Percentiles rank a stretch among this genome's conserved stretches.
Evolutionary conservation across 2,113 vertebrate species (phyloP).

Genomic region (Cynopterus brachyotis): DNA sequence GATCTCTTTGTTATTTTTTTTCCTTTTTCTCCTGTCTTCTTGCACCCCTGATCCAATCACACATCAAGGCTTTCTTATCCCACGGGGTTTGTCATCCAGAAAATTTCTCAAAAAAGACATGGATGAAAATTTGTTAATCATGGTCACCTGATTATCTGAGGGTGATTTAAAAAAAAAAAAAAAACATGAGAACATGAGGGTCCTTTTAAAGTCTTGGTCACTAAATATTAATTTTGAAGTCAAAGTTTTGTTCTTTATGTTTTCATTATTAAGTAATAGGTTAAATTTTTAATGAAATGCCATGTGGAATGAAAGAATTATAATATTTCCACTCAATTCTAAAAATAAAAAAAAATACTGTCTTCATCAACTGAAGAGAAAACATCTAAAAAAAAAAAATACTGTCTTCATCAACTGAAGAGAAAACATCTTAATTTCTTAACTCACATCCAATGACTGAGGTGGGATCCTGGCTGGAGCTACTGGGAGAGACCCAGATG

Average conservation of each 20-base stretch:
- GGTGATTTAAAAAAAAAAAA: not conserved
- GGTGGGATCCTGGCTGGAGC: not conserved
- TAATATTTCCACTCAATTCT: constrained; percentile 34
- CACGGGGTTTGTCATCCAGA: constrained; percentile 16
- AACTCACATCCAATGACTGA: not conserved
- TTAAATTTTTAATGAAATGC: constrained; percentile 47
- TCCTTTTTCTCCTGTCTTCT: not conserved
- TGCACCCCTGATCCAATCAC: not conserved
- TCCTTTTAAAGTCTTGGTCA: not conserved
- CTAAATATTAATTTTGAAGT: constrained; percentile 46
- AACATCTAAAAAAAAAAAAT: not conserved
- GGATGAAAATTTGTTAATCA: not conserved
- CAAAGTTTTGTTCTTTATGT: constrained; percentile 37
- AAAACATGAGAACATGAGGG: not conserved
- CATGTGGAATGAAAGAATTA: not conserved
- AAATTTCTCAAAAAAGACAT: constrained; percentile 32
- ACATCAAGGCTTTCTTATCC: not conserved
- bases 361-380: not conserved
- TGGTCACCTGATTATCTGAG: not conserved
- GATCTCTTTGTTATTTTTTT: not conserved
- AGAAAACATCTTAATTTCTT: not conserved
- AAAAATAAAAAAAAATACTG: constrained; percentile 28
- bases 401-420: not conserved
- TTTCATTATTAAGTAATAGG: constrained; percentile 31
- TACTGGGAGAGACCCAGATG: not conserved